A percentile compares a stretch with the other conserved stretches of the same genome.
These are phyloP conservation scores for Melangyna quadrimaculata DNA, from an alignment of 2,888 invertebrate genomes.

Conservation along the genomic window DNA sequence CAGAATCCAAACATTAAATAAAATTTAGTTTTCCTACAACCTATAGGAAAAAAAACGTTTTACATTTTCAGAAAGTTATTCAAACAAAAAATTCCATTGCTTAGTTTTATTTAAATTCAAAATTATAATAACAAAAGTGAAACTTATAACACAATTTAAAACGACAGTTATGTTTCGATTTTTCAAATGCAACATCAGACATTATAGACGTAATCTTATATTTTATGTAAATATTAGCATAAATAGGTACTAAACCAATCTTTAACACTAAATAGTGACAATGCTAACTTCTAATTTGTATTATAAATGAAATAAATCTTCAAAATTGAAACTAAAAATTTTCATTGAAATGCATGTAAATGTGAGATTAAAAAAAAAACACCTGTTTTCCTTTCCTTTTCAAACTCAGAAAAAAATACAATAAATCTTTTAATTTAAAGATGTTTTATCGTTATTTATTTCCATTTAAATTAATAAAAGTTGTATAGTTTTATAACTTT, in stretches of 20 bases:
- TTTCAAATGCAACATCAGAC: neutral
- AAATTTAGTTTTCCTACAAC: no score
- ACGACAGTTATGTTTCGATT: neutral
- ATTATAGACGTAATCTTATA: neutral
- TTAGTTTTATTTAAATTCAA: no score
- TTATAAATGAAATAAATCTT: constrained; percentile 20
- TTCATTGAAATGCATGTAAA: neutral
- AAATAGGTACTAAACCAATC: neutral
- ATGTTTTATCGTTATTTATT: neutral
- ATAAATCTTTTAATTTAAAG: neutral
- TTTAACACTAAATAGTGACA: neutral
- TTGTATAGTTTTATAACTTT: neutral
- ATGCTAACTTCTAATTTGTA: constrained; percentile 17
- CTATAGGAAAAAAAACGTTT: no score
- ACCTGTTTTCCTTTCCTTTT: neutral
- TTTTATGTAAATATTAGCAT: neutral
- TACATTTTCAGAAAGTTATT: no score
- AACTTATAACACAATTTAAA: neutral
- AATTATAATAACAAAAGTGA: no score
- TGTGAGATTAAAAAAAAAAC: neutral
- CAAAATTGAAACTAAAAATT: neutral
- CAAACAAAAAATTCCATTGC: no score
- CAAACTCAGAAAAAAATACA: neutral
- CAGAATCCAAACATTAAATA: no score
- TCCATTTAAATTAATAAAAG: neutral